Percentiles rank a stretch among this genome's conserved stretches.
These are phyloP conservation scores for Bursaphelenchus mucronatus DNA, from an alignment of 1,140 invertebrate species.

Conservation along the genomic window DNA sequence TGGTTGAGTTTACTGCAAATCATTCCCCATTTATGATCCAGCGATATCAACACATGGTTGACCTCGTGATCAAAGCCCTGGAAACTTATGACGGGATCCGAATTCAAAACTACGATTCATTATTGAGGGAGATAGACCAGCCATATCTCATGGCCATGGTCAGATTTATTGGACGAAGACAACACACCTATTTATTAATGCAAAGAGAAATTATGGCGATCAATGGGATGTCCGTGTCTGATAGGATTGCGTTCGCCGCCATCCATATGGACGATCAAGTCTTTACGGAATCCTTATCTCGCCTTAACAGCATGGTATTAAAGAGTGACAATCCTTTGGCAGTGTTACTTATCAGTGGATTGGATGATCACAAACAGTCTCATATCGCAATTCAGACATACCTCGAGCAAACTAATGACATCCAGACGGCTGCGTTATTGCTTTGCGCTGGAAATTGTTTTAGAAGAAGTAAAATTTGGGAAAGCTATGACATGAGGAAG, in stretches of 20 bases:
- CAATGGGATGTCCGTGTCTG: conserved; percentile 15
- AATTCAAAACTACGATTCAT: conserved; percentile 5
- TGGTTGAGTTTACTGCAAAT: not conserved
- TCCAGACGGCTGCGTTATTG: conserved; percentile 35
- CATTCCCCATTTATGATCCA: conserved; percentile 19
- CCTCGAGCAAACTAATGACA: conserved; percentile 36
- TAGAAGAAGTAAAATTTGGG: conserved; percentile 23
- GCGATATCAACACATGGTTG: conserved; percentile 17
- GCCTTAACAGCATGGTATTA: conserved; percentile 19
- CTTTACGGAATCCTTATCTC: conserved; percentile 26
- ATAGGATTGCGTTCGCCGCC: conserved; percentile 42
- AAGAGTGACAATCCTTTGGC: conserved; percentile 22
- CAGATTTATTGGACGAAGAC: conserved; percentile 37
- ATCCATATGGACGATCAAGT: conserved; percentile 47
- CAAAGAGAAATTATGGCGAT: conserved; percentile 42
- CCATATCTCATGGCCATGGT: conserved; percentile 15
- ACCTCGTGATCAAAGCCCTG: conserved; percentile 1
- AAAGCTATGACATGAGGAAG: conserved; percentile 29
- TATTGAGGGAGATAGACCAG: conserved; percentile 4
- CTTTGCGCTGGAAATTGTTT: conserved; percentile 39
- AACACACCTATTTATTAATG: conserved; percentile 36
- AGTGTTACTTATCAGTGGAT: conserved; percentile 39
- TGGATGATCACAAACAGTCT: conserved; percentile 36
- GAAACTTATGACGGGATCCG: conserved; percentile 8
- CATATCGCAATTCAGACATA: conserved; percentile 32